Percentiles rank a stretch among this genome's conserved stretches.
Evolutionary conservation across 2,888 invertebrate species (phyloP).

Genomic region (Oligia latruncula): DNA sequence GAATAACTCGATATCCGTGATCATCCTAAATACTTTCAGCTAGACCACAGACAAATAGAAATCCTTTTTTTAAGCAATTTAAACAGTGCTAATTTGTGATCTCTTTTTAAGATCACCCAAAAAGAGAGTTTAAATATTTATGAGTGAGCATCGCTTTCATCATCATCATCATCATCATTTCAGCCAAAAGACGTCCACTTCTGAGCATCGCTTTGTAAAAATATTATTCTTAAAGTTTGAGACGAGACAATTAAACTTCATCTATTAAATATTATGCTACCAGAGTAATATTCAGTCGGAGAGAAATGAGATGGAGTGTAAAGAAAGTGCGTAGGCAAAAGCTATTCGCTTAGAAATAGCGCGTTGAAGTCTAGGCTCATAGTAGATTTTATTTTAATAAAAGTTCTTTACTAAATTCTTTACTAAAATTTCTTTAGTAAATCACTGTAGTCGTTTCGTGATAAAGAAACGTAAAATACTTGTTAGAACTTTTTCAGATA

Average conservation of each 20-base stretch:
- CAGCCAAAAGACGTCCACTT: no score
- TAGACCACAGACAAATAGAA: constrained; percentile 3
- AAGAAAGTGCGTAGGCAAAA: constrained; percentile 53
- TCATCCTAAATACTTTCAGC: neutral
- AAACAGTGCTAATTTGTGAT: constrained; percentile 26
- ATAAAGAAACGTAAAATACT: constrained; percentile 58
- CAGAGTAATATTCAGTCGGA: constrained; percentile 39
- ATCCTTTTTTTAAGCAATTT: constrained; percentile 22
- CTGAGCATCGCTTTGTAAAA: constrained; percentile 40
- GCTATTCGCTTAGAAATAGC: constrained; percentile 60
- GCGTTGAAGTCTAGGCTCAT: constrained; percentile 48
- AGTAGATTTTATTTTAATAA: constrained; percentile 61
- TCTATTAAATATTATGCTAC: constrained; percentile 52
- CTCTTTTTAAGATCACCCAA: constrained; percentile 26
- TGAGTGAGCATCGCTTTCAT: constrained; percentile 35
- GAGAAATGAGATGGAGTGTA: constrained; percentile 48
- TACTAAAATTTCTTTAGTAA: constrained; percentile 55
- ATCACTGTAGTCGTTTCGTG: constrained; percentile 60
- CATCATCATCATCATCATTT: no score
- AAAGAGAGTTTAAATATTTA: constrained; percentile 43
- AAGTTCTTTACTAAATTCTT: constrained; percentile 39
- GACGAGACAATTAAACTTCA: constrained; percentile 54
- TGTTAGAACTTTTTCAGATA: constrained; percentile 58
- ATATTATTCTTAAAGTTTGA: constrained; percentile 48
- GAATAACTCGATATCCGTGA: neutral